phyloP scores from a whole-genome alignment of 2,797 vertebrate species.

The Tolypeutes matacus region DNA sequence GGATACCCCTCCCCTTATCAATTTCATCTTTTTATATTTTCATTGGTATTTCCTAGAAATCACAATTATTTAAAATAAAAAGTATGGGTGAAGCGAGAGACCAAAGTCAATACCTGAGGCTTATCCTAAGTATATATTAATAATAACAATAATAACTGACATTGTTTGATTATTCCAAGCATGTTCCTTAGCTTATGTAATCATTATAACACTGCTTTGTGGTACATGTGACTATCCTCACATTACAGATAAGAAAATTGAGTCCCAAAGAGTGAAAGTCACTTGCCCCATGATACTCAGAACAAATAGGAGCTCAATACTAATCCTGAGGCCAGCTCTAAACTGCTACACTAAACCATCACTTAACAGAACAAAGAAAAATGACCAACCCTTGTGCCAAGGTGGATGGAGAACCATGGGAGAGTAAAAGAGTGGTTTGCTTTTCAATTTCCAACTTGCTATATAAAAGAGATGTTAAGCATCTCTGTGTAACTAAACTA shows the following conservation, averaged over 20 bases:
- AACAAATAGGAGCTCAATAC: neutral
- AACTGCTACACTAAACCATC: neutral
- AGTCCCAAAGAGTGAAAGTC: neutral
- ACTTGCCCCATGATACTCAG: neutral
- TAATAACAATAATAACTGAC: neutral
- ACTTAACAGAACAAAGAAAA: neutral
- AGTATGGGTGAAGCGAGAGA: neutral
- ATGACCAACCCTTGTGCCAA: neutral
- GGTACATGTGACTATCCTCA: neutral
- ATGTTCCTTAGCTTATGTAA: neutral
- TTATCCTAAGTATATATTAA: neutral
- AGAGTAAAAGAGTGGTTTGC: neutral
- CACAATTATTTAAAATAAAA: conserved; percentile 28
- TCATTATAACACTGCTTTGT: neutral
- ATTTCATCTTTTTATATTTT: neutral
- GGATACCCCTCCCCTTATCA: neutral
- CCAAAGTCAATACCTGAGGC: neutral
- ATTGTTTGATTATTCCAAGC: neutral
- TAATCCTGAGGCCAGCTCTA: neutral
- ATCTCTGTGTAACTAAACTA: neutral
- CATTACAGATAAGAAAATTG: neutral
- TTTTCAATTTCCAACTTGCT: conserved; percentile 12
- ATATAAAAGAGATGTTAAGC: neutral
- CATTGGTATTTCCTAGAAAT: neutral
- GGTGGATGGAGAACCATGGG: neutral